Conservation (phyloP, 2,113 vertebrate species). For the Saguinus imperator region DNA sequence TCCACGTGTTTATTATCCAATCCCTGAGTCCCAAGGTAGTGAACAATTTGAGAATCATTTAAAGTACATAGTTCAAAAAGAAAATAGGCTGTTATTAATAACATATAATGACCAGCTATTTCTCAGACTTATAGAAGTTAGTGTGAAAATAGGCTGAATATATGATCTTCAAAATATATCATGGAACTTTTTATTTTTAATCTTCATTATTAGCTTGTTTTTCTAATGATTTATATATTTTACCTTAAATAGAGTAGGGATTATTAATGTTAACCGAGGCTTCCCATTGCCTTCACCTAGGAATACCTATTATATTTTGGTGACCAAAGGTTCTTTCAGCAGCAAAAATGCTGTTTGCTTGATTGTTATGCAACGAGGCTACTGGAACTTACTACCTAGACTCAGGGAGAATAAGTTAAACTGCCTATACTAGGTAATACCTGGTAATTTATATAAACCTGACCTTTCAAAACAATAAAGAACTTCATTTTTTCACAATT, state of each 20-base stretch:
- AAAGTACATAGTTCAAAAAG: slow-evolving; percentile 8
- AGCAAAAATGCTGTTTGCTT: background rate
- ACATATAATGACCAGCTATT: background rate
- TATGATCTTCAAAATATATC: background rate
- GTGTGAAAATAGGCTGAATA: background rate
- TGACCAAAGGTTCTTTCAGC: background rate
- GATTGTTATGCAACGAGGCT: background rate
- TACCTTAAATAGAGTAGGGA: background rate
- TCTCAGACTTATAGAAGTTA: background rate
- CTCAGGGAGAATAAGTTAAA: background rate
- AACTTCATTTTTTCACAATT: background rate
- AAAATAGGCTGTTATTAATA: slow-evolving; percentile 29
- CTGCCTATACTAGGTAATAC: background rate
- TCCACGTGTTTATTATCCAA: background rate
- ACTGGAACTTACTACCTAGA: background rate
- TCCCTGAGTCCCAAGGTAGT: background rate
- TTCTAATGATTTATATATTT: slow-evolving; percentile 1
- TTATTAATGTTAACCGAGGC: background rate
- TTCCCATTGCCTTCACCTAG: background rate
- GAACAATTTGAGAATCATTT: slow-evolving; percentile 36
- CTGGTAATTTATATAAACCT: background rate
- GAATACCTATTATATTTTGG: background rate
- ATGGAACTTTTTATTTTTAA: slow-evolving; percentile 27
- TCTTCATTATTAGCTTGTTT: slow-evolving; percentile 22
- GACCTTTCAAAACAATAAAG: background rate